Evolutionary conservation across 2,888 invertebrate species (phyloP).

Genomic region (Silvanus unidentatus): DNA sequence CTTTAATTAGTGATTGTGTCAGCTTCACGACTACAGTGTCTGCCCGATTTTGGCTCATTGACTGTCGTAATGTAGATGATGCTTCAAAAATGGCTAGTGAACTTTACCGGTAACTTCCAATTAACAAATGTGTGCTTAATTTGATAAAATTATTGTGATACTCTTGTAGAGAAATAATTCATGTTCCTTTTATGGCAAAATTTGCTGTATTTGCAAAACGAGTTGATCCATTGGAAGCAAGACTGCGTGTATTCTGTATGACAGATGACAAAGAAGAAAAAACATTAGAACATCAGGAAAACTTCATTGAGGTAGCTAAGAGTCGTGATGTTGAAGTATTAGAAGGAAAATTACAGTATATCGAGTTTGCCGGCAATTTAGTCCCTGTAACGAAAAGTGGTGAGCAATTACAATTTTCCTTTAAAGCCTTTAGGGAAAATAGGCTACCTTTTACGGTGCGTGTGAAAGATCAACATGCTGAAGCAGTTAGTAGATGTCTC

Average conservation of each 20-base stretch:
- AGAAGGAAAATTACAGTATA: constrained; percentile 89
- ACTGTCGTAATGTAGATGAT: constrained; percentile 93
- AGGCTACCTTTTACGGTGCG: constrained; percentile 91
- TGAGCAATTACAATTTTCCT: constrained; percentile 89
- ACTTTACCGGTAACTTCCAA: constrained; percentile 70
- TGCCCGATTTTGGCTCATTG: constrained; percentile 99
- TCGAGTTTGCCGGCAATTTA: constrained; percentile 95
- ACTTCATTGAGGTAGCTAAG: constrained; percentile 95
- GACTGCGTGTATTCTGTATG: constrained; percentile 96
- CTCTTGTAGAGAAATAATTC: constrained; percentile 79
- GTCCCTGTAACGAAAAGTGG: constrained; percentile 96
- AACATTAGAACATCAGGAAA: constrained; percentile 91
- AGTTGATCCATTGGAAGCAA: constrained; percentile 84
- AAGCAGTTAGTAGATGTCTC: constrained; percentile 87
- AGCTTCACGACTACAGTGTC: constrained; percentile 99
- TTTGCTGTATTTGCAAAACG: constrained; percentile 98
- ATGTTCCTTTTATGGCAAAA: constrained; percentile 99
- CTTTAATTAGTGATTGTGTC: constrained; percentile 98
- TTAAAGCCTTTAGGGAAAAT: constrained; percentile 96
- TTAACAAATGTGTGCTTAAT: background rate
- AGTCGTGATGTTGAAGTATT: constrained; percentile 93
- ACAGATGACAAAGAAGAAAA: constrained; percentile 99
- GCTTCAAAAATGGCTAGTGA: constrained; percentile 99
- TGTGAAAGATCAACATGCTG: constrained; percentile 85
- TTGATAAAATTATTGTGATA: background rate